phyloP scores from a whole-genome alignment of 2,113 vertebrate species.

The Balaenoptera acutorostrata region DNA sequence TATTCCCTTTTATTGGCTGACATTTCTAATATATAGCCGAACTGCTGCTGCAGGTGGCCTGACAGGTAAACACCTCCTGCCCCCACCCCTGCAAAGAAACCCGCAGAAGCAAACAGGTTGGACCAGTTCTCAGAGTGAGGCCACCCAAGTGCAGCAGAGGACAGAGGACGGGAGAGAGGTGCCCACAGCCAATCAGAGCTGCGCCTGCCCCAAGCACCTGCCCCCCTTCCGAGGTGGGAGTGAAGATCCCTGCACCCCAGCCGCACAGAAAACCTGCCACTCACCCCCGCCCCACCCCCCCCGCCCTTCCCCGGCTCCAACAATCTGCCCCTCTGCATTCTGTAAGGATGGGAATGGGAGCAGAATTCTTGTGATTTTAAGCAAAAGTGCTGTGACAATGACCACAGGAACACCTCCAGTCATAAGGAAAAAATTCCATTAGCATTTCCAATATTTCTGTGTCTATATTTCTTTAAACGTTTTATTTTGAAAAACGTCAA shows the following conservation, averaged over 20 bases:
- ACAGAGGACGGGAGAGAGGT: too few relatives aligned
- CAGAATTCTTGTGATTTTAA: neutral
- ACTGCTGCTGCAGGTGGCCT: neutral
- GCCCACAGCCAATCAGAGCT: neutral
- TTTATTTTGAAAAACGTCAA: neutral
- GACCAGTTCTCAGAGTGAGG: neutral
- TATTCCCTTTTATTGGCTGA: neutral
- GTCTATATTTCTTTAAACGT: neutral
- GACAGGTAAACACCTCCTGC: neutral
- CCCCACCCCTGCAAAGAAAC: neutral
- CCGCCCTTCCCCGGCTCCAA: fast-evolving
- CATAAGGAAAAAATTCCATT: neutral
- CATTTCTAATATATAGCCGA: neutral
- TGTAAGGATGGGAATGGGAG: neutral
- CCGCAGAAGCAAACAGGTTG: neutral
- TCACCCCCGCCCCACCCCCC: too few relatives aligned
- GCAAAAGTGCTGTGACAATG: neutral
- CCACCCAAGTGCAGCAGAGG: neutral
- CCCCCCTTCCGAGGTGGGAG: neutral
- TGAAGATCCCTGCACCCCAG: neutral
- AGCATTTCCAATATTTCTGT: neutral
- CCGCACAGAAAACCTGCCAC: neutral
- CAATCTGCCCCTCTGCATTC: neutral
- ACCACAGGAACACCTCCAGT: too few relatives aligned
- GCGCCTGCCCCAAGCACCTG: neutral